phyloP scores from a whole-genome alignment of 2,888 invertebrate species.

The Tetrapedia diversipes region DNA sequence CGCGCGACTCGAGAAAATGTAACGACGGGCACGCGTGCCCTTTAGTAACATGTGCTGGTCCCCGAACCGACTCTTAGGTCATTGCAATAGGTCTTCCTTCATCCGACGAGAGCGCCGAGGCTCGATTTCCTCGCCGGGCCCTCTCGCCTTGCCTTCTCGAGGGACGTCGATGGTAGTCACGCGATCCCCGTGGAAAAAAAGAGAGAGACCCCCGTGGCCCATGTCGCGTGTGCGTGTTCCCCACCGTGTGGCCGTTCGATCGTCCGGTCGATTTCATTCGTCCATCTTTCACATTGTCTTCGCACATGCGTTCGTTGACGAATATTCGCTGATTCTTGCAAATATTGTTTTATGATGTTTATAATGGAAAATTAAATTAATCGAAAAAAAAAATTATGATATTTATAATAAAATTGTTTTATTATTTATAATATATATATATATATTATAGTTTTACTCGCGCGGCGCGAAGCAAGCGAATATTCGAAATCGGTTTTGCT shows the following conservation, averaged over 20 bases:
- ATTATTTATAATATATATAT: too few relatives aligned
- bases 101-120: conserved; percentile 45
- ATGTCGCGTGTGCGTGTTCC: background rate
- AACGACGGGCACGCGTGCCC: conserved; percentile 31
- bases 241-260: background rate
- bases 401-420: too few relatives aligned
- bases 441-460: too few relatives aligned
- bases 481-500: background rate
- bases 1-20: conserved; percentile 23
- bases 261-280: background rate
- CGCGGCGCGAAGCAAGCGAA: background rate
- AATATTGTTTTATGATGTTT: background rate
- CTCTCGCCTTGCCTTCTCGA: conserved; percentile 17
- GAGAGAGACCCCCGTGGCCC: background rate
- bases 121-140: conserved; percentile 19
- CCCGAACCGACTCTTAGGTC: conserved; percentile 68
- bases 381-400: too few relatives aligned
- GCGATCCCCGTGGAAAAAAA: conserved; percentile 18
- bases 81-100: conserved; percentile 67
- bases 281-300: background rate
- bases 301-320: background rate
- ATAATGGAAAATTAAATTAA: too few relatives aligned
- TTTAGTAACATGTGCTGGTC: conserved; percentile 37
- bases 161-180: background rate
- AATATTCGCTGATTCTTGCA: background rate